A percentile compares a stretch with the other conserved stretches of the same genome.
Conservation (phyloP, 2,113 vertebrate genomes). For the Acrocephalus arundinaceus region DNA sequence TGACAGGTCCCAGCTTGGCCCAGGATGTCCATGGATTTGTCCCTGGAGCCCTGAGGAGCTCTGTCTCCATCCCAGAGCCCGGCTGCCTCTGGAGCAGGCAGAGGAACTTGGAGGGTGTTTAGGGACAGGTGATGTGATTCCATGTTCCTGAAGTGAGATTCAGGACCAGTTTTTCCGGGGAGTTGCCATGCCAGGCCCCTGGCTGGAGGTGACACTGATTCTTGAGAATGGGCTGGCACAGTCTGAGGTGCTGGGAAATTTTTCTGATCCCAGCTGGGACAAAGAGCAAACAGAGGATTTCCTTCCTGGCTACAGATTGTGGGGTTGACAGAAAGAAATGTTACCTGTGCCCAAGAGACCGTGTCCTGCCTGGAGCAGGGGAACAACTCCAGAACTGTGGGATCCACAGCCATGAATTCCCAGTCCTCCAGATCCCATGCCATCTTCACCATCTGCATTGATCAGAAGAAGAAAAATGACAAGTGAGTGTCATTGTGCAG, state of each 20-base stretch:
- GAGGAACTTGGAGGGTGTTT: background rate
- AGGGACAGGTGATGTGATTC: background rate
- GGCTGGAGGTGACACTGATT: background rate
- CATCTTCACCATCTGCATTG: slow-evolving; percentile 93
- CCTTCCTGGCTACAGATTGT: slow-evolving; percentile 80
- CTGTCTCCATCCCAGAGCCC: too few relatives aligned
- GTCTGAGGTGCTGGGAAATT: background rate
- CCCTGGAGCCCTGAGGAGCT: background rate
- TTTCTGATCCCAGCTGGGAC: background rate
- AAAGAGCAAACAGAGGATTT: background rate
- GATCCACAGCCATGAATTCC: slow-evolving; percentile 94
- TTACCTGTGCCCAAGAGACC: slow-evolving; percentile 82
- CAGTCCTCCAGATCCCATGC: slow-evolving; percentile 95
- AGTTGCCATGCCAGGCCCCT: background rate
- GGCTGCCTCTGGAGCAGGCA: background rate
- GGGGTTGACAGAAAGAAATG: slow-evolving; percentile 86
- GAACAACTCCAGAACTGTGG: slow-evolving; percentile 89
- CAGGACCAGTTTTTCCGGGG: background rate
- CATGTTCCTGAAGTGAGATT: background rate
- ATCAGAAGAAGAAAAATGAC: slow-evolving; percentile 85
- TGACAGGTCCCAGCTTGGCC: background rate
- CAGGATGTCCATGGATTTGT: background rate
- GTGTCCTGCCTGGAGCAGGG: slow-evolving; percentile 90
- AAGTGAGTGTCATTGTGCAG: slow-evolving; percentile 71
- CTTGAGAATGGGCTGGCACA: background rate